Conservation (phyloP, 2,113 vertebrate genomes). For the Apaloderma vittatum region DNA sequence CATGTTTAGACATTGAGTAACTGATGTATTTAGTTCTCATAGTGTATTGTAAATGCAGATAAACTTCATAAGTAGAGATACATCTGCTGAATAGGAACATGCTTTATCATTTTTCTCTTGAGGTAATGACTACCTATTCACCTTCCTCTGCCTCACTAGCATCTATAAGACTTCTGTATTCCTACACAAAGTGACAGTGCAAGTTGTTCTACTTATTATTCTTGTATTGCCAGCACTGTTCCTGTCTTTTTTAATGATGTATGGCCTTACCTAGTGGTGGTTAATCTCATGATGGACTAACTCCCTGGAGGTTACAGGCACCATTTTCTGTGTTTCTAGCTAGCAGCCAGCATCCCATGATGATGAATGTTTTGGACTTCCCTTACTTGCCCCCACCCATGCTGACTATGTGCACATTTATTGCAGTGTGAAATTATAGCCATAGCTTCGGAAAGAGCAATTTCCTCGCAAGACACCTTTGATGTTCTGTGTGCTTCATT, state of each 20-base stretch:
- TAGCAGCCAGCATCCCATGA: conserved; percentile 34
- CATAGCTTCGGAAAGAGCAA: neutral
- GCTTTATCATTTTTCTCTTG: conserved; percentile 32
- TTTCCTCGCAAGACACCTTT: neutral
- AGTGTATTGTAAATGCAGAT: neutral
- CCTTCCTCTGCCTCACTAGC: neutral
- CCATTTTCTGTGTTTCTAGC: conserved; percentile 57
- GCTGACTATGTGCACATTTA: neutral
- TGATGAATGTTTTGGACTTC: conserved; percentile 40
- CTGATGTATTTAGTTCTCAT: neutral
- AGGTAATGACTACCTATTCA: conserved; percentile 16
- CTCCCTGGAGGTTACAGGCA: conserved; percentile 55
- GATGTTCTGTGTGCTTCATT: neutral
- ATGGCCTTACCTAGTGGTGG: conserved; percentile 29
- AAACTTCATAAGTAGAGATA: conserved; percentile 13
- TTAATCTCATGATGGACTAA: conserved; percentile 72
- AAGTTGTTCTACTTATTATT: conserved; percentile 51
- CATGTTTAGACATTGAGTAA: conserved; percentile 25
- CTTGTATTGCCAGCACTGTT: neutral
- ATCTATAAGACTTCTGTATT: neutral
- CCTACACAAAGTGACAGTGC: neutral
- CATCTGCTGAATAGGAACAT: neutral
- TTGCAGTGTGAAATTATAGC: conserved; percentile 6
- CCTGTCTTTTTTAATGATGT: conserved; percentile 64
- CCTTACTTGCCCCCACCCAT: neutral